Conservation (phyloP, 2,888 invertebrate species). For the Chalcis sispes region DNA sequence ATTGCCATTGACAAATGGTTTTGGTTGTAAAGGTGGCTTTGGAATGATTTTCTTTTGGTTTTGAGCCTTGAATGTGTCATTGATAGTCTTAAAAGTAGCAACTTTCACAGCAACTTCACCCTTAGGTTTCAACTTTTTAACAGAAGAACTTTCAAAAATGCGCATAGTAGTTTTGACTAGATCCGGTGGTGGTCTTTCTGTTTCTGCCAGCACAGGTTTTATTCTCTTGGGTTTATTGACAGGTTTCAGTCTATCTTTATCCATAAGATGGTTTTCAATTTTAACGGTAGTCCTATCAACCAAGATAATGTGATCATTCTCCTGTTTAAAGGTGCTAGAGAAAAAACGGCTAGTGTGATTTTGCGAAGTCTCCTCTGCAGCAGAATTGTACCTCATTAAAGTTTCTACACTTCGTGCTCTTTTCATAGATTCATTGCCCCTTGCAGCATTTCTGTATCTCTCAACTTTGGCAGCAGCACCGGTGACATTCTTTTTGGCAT, state of each 20-base stretch:
- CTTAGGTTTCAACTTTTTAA: constrained; percentile 74
- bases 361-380: constrained; percentile 50
- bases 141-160: constrained; percentile 84
- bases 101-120: constrained; percentile 82
- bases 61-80: constrained; percentile 78
- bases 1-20: constrained; percentile 74
- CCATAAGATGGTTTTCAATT: constrained; percentile 70
- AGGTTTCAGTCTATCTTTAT: constrained; percentile 74
- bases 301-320: constrained; percentile 78
- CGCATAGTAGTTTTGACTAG: constrained; percentile 90
- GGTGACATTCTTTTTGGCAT: constrained; percentile 63
- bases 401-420: constrained; percentile 92
- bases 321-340: constrained; percentile 63
- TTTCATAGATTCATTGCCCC: constrained; percentile 84
- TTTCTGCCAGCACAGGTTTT: constrained; percentile 82
- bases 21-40: constrained; percentile 77
- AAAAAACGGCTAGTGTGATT: constrained; percentile 43
- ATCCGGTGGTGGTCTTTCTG: constrained; percentile 91
- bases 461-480: constrained; percentile 65
- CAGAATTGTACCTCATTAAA: constrained; percentile 82
- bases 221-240: constrained; percentile 80
- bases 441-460: constrained; percentile 78
- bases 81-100: constrained; percentile 81
- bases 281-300: constrained; percentile 71
- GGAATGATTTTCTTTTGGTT: constrained; percentile 74